Base-by-base conservation (phyloP, 2,888 invertebrate species). In the Drosophila mimetica region DNA sequence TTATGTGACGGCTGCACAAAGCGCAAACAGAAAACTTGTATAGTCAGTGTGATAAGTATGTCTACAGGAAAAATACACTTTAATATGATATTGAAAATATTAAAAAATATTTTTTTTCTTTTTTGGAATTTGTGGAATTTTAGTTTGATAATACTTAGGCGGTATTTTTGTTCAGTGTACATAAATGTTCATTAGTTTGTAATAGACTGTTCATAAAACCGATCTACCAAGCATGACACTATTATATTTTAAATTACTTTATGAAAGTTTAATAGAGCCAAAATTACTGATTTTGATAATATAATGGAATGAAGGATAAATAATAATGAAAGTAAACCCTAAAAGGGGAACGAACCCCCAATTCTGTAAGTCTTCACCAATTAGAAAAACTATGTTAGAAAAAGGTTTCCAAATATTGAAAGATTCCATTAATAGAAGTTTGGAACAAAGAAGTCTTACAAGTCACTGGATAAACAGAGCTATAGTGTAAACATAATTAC, bases 401-500 rank as follows among this genome's bases (percentile, higher is more conserved):
- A 51, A n/a, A 9, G 48, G 48, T 28, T 32, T 52, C 58, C 28
- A 2, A 14, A 28, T 16, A 16, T 30, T 30, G 16, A 30, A 22
- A 8, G n/a, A 46, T 28, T 13, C 36, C 16, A 60, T 60, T n/a
- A 9, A 13, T 3, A 34, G 14, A 37, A 57, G n/a, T 13, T 25
- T 9, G n/a, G 46, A 57, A 39, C 30, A 58, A 58, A 47, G 60
- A 61, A 61, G 30, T 46, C 59, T 32, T 58, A 58, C 60, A 58
- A 61, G 60, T 58, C 58, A 46, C 22, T 8, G 39, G 32, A n/a
- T 25, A 46, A 58, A 61, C 46, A 61, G 0, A 58, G 5, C 9
- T 2, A 16, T 16, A 22, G 22, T 39, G 46, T 61, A 58, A 61
- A 63, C 63, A 44, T 36, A 44, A 37, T 36, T 64, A 51, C 51